Base-by-base conservation (phyloP, 1,140 invertebrate species). In the Aphelenchoides avenae region DNA sequence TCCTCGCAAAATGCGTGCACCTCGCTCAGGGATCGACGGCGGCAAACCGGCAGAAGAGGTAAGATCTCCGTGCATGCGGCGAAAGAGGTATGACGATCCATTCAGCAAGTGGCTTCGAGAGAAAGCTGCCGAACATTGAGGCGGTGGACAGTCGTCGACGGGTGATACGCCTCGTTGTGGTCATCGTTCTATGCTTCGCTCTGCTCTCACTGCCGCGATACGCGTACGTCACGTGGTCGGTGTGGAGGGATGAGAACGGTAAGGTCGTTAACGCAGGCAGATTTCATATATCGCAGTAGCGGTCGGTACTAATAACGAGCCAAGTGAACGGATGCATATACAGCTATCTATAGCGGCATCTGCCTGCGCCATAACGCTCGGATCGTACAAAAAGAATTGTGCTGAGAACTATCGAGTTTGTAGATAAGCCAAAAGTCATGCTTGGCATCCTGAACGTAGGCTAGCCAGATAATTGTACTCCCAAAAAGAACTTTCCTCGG, bases 141-240 rank as follows among this genome's bases (percentile, higher is more conserved):
- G 46, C 57, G 6, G 66, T 68, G 22, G 66, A 68, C 44, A 59
- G 53, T 52, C 61, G 66, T 15, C 36, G 42, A 40, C 61, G 66
- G 18, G 66, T 70, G 4, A 70, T 68, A 18, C 49, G 68, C n/a
- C 65, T 72, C 11, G 62, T 64, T 33, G 60, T 68, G 18, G 68
- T 73, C 18, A 73, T 72, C 33, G 70, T 72, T 4, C 34, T 66
- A 13, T 70, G 57, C 3, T 72, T 72, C 53, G 70, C 70, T n/a
- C 37, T 73, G 3, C 61, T 74, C 33, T 70, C 70, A 11, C 47
- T 69, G 15, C 70, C 70, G 15, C 41, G 70, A 53, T 72, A 73
- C 47, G 50, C 71, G 13, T 72, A 72, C 56, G 51, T 73, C 22
- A 73, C 66, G 40, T 72, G 70, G 70, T 61, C 66, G 5, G 67